Percentiles rank a stretch among this genome's conserved stretches.
Evolutionary conservation across 2,888 invertebrate species (phyloP).

Genomic region (Troides oblongomaculatus): DNA sequence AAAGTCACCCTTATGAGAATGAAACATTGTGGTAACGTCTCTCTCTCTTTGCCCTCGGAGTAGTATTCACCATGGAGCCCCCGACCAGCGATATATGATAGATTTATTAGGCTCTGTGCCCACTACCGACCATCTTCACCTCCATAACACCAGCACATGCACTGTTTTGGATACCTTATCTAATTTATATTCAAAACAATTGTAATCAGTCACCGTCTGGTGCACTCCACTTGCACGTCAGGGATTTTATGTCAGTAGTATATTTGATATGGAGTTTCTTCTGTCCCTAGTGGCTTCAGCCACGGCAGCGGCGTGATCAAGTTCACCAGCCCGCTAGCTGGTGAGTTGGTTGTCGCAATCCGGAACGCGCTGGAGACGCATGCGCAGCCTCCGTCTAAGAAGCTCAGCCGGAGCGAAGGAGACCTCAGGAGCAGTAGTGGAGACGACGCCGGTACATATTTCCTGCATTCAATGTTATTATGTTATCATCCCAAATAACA

Average conservation of each 20-base stretch:
- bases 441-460: conserved; percentile 33
- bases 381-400: conserved; percentile 32
- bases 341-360: conserved; percentile 48
- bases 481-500: too few relatives aligned
- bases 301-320: conserved; percentile 55
- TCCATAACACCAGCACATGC: too few relatives aligned
- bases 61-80: too few relatives aligned
- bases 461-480: conserved; percentile 20
- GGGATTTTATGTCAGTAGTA: too few relatives aligned
- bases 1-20: too few relatives aligned
- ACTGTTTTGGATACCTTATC: too few relatives aligned
- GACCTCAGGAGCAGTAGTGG: conserved; percentile 47
- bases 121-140: too few relatives aligned
- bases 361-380: conserved; percentile 36
- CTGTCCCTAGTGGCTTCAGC: conserved; percentile 46
- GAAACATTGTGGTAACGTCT: too few relatives aligned
- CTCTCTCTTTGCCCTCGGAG: too few relatives aligned
- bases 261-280: background rate
- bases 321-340: conserved; percentile 50
- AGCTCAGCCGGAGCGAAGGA: conserved; percentile 63
- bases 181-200: background rate
- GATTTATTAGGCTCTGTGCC: too few relatives aligned
- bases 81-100: too few relatives aligned
- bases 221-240: too few relatives aligned
- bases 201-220: background rate